Percentiles rank a stretch among this genome's conserved stretches.
Evolutionary conservation across 1,140 invertebrate genomes (phyloP).

Genomic region (Musca domestica): DNA sequence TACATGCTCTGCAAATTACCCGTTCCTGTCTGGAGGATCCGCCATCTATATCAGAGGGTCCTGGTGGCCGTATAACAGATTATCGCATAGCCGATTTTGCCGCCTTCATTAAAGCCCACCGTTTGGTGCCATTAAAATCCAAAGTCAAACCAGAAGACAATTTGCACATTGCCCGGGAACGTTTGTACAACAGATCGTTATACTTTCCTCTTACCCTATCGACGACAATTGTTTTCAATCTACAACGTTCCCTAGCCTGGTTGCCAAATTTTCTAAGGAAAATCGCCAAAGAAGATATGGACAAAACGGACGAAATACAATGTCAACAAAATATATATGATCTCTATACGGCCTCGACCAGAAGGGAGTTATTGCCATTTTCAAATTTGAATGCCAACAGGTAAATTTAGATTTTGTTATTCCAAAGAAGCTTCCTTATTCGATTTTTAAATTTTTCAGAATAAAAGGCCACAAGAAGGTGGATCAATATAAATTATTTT

Average conservation of each 20-base stretch:
- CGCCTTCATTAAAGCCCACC: conserved; percentile 81
- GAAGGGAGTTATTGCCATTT: conserved; percentile 75
- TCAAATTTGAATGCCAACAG: conserved; percentile 61
- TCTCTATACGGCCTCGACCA: conserved; percentile 77
- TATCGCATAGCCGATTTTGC: conserved; percentile 88
- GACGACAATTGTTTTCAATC: conserved; percentile 76
- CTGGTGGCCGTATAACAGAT: conserved; percentile 89
- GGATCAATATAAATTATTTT: conserved; percentile 87
- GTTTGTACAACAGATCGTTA: conserved; percentile 75
- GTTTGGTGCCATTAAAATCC: conserved; percentile 67
- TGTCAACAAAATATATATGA: conserved; percentile 86
- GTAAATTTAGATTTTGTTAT: conserved; percentile 35
- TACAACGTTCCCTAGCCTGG: conserved; percentile 70
- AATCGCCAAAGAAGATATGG: conserved; percentile 80
- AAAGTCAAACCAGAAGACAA: conserved; percentile 47
- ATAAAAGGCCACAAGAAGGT: conserved; percentile 67
- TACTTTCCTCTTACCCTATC: conserved; percentile 84
- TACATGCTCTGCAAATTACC: conserved; percentile 83
- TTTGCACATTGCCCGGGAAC: conserved; percentile 63
- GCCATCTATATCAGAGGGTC: conserved; percentile 90
- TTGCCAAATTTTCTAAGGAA: conserved; percentile 77
- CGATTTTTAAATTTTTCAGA: conserved; percentile 28
- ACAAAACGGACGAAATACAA: conserved; percentile 80
- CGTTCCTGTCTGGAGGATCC: conserved; percentile 91
- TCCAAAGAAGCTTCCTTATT: not conserved